Evolutionary conservation across 2,113 vertebrate species (phyloP), one percentile per base, ranked within the genome.

Genomic region (Chaetodon trifascialis): DNA sequence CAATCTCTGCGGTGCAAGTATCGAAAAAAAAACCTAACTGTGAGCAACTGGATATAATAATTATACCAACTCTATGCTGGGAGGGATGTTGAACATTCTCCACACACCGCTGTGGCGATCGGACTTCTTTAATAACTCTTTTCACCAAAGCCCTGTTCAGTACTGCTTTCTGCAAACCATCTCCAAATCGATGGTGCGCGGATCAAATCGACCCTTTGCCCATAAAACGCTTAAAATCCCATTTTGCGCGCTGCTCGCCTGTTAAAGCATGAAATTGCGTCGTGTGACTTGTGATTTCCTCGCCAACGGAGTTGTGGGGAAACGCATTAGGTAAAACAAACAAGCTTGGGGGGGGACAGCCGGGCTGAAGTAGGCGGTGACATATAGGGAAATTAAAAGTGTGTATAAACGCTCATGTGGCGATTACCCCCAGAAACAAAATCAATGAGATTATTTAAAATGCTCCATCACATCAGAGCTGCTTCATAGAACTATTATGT

Each of bases 261-360:
- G 23, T 83, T 46, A 83, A 73, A 51, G 72, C 76, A 2, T 85
- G 68, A 55, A 63, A 87, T 76, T 67, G 51, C 3, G 11, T 40
- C 11, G 49, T 65, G 49, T 65, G 36, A 69, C 67, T 73, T 73
- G 2, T 16, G 40, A 86, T 90, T 86, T 87, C 40, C 65, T 60
- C 8, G 56, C 1, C 1, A 54, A 21, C 55, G 21, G 15, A 54
- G 66, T 42, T 70, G 70, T 21, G 44, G 38, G 11, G 15, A 64
- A 46, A 69, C 30, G 1, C 44, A 67, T 76, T 72, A 75, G 4
- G 34, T 34, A 30, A 72, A 67, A 86, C 19, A 86, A 88, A 75
- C 80, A 76, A 46, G 47, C 23, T 42, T 40, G 14, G 23, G 30
- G 30, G 30, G 30, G 4, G 19, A n/a, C 40, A 36, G 52, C 5